A percentile compares a stretch with the other conserved stretches of the same genome.
Conservation (phyloP, 2,797 vertebrate genomes). For the Enteromius anoplus region DNA sequence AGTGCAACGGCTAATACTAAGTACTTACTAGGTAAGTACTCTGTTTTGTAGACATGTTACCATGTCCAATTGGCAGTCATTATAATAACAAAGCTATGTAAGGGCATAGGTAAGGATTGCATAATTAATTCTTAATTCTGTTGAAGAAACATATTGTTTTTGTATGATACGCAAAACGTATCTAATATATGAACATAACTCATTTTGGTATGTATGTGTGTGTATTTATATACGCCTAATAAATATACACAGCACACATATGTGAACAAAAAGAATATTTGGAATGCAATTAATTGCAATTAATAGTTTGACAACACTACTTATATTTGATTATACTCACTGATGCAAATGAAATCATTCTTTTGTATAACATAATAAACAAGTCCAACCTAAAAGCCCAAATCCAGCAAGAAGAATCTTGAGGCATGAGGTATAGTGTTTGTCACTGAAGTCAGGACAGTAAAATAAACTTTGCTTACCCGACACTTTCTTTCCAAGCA, state of each 20-base stretch:
- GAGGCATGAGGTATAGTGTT: slow-evolving; percentile 10
- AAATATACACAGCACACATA: no score
- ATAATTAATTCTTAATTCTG: background rate
- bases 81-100: background rate
- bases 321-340: background rate
- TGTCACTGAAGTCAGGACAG: slow-evolving; percentile 60
- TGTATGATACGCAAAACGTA: no score
- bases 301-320: no score
- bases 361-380: background rate
- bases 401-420: background rate
- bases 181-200: no score
- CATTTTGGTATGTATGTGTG: no score
- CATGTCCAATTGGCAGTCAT: background rate
- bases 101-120: background rate
- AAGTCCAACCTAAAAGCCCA: background rate
- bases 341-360: background rate
- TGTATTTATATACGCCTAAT: no score
- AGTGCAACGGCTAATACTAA: no score
- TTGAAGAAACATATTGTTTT: background rate
- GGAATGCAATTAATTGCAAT: no score
- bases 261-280: no score
- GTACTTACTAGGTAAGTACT: no score
- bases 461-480: slow-evolving; percentile 58
- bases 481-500: slow-evolving; percentile 42
- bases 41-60: background rate